Conservation (phyloP, 2,113 vertebrate genomes). For the Centropus bengalensis region DNA sequence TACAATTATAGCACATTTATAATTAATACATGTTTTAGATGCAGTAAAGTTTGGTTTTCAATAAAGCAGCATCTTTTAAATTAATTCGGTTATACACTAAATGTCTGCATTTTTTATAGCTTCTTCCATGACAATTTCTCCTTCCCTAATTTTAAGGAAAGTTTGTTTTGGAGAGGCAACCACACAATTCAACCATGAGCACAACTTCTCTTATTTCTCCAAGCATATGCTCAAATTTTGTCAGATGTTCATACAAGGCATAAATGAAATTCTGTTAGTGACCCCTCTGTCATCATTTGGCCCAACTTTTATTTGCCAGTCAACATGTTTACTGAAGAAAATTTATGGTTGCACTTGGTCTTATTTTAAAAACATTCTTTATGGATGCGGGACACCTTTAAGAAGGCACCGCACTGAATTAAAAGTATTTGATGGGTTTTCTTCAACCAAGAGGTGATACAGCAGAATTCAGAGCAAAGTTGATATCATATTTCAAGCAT, state of each 20-base stretch:
- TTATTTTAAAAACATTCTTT: background rate
- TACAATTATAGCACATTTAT: background rate
- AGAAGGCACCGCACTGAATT: background rate
- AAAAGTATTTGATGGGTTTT: background rate
- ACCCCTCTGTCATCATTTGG: background rate
- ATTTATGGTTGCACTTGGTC: background rate
- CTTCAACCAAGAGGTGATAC: background rate
- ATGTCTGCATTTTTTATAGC: background rate
- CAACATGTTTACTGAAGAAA: background rate
- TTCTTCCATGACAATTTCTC: background rate
- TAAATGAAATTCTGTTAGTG: background rate
- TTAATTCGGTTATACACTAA: background rate
- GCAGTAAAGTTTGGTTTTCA: background rate
- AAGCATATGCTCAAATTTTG: background rate
- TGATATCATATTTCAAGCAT: background rate
- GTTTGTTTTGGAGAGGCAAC: background rate
- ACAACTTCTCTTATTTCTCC: background rate
- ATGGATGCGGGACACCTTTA: background rate
- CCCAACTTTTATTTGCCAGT: background rate
- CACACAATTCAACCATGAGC: background rate
- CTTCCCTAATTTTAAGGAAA: background rate
- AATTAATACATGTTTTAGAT: background rate
- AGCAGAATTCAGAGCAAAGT: background rate
- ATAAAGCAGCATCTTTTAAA: background rate
- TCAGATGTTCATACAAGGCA: background rate